These are phyloP conservation scores for Coenonympha glycerion DNA, from an alignment of 2,888 invertebrate genomes.

Conservation along the genomic window DNA sequence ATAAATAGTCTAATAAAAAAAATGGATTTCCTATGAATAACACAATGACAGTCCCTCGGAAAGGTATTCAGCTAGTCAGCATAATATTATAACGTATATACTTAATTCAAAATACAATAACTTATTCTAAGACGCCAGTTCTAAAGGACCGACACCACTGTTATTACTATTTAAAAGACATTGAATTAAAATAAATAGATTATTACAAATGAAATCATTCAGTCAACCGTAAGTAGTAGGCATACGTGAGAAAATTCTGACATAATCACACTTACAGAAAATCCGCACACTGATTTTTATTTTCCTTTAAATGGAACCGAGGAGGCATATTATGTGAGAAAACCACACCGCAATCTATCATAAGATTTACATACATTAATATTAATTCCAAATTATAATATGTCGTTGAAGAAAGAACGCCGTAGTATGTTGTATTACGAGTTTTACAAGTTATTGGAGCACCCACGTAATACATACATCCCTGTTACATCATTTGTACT, in stretches of 20 bases:
- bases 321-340: conserved; percentile 33
- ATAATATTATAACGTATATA: too few species aligned
- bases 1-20: too few species aligned
- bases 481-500: too few species aligned
- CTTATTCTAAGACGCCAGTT: too few species aligned
- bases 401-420: conserved; percentile 14
- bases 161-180: neutral
- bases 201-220: conserved; percentile 27
- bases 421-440: conserved; percentile 4
- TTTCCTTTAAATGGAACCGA: conserved; percentile 31
- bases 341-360: conserved; percentile 23
- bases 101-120: too few species aligned
- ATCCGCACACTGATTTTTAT: conserved; percentile 36
- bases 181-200: neutral
- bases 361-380: conserved; percentile 24
- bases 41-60: too few species aligned
- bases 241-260: conserved; percentile 66
- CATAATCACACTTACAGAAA: conserved; percentile 40
- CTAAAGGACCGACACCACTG: too few species aligned
- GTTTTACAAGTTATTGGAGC: neutral
- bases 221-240: conserved; percentile 39
- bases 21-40: too few species aligned
- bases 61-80: too few species aligned
- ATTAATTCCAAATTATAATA: conserved; percentile 26
- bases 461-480: neutral